These are phyloP conservation scores for Moxostoma hubbsi DNA, from an alignment of 2,797 vertebrate species.

Conservation along the genomic window DNA sequence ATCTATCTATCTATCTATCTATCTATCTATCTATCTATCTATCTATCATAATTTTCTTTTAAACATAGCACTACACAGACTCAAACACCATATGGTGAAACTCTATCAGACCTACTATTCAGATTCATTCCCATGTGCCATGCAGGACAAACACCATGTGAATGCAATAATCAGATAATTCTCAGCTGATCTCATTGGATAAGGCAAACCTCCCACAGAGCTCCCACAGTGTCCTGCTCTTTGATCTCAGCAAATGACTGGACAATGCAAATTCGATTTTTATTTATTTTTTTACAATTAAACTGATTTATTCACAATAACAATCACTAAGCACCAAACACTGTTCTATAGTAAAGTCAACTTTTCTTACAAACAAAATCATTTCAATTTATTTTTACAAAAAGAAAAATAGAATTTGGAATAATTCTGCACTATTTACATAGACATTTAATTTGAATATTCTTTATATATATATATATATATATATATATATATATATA, in stretches of 20 bases:
- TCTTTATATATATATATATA: background rate
- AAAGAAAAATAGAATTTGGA: conserved; percentile 52
- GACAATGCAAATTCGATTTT: conserved; percentile 42
- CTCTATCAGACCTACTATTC: conserved; percentile 3
- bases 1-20: too few relatives aligned
- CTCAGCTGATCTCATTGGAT: conserved; percentile 72
- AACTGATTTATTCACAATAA: conserved; percentile 74
- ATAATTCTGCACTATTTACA: conserved; percentile 80
- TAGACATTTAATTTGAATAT: conserved; percentile 49
- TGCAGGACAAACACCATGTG: conserved; percentile 72
- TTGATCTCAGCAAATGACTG: conserved; percentile 62
- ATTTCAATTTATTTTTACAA: conserved; percentile 67
- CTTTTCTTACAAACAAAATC: conserved; percentile 64
- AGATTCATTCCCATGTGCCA: conserved; percentile 65
- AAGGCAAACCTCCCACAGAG: conserved; percentile 68
- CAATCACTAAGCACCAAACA: conserved; percentile 64
- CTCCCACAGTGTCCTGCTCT: conserved; percentile 54
- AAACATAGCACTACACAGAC: background rate
- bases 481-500: background rate
- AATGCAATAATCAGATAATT: conserved; percentile 75
- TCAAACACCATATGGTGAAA: conserved; percentile 1
- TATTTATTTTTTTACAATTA: conserved; percentile 51
- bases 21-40: too few relatives aligned
- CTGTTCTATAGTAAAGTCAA: conserved; percentile 60
- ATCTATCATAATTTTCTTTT: background rate